Percentiles rank a stretch among this genome's conserved stretches.
Conservation (phyloP, 2,888 invertebrate species). For the Cerastis leucographa region DNA sequence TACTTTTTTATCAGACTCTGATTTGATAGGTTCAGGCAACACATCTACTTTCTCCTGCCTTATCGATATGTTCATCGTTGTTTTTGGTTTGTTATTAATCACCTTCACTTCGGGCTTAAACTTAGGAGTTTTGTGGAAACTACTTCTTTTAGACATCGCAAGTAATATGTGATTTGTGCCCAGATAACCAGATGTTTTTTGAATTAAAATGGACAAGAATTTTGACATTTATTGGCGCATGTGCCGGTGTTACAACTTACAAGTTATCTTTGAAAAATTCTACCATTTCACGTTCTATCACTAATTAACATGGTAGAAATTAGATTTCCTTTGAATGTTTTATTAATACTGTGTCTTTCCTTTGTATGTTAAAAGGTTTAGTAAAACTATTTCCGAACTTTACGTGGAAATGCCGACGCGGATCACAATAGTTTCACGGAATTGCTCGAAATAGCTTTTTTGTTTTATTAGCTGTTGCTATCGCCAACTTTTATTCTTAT, state of each 20-base stretch:
- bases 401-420: too few species aligned
- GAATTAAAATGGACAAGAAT: constrained; percentile 85
- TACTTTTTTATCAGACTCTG: constrained; percentile 94
- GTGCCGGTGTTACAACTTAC: constrained; percentile 68
- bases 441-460: background rate
- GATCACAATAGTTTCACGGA: background rate
- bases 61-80: constrained; percentile 70
- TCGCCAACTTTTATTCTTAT: background rate
- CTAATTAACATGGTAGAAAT: constrained; percentile 1
- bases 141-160: constrained; percentile 85
- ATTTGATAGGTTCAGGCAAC: constrained; percentile 92
- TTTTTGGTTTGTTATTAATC: constrained; percentile 73
- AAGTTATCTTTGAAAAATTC: constrained; percentile 3
- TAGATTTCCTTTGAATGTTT: background rate
- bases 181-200: constrained; percentile 83
- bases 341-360: background rate
- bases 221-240: constrained; percentile 86
- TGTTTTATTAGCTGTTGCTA: background rate
- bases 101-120: constrained; percentile 85
- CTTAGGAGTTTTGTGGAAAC: constrained; percentile 82
- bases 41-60: constrained; percentile 85
- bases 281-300: constrained; percentile 24
- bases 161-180: constrained; percentile 72
- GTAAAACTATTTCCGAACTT: background rate
- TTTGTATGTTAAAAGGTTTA: background rate